Conservation (phyloP, 2,113 vertebrate species). For the Scomber colias region DNA sequence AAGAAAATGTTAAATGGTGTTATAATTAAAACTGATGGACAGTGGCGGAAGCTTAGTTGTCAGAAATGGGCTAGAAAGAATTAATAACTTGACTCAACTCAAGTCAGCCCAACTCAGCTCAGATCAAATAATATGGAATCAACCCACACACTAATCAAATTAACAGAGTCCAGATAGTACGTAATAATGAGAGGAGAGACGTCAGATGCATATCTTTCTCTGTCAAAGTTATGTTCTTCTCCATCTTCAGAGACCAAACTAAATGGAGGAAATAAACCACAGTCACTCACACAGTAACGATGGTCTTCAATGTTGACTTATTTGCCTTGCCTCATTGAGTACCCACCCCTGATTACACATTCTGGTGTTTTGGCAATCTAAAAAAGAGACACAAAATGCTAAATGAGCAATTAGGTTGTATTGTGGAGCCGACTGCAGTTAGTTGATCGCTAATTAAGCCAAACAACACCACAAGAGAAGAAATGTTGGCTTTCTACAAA, state of each 20-base stretch:
- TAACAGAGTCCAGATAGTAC: conserved; percentile 41
- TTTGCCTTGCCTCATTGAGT: conserved; percentile 48
- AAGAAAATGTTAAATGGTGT: conserved; percentile 2
- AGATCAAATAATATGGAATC: conserved; percentile 46
- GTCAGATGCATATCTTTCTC: conserved; percentile 50
- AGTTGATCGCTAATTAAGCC: conserved; percentile 29
- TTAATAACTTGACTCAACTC: conserved; percentile 32
- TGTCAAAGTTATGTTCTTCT: conserved; percentile 46
- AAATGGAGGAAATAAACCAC: conserved; percentile 42
- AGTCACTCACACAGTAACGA: conserved; percentile 43
- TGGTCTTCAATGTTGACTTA: conserved; percentile 28
- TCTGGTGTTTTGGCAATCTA: conserved; percentile 45
- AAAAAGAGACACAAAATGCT: conserved; percentile 55
- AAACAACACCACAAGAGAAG: neutral
- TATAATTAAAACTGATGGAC: conserved; percentile 28
- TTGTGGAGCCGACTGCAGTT: conserved; percentile 46
- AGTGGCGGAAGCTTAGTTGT: neutral
- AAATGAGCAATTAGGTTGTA: conserved; percentile 74
- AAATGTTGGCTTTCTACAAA: neutral
- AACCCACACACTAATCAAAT: conserved; percentile 57
- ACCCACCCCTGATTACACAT: conserved; percentile 58
- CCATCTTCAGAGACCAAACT: conserved; percentile 42
- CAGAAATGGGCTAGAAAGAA: conserved; percentile 19
- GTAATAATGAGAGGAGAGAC: conserved; percentile 51
- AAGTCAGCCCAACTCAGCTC: conserved; percentile 27